Evolutionary conservation across 2,113 vertebrate species (phyloP), one percentile per base, ranked within the genome.

Genomic region (Colaptes auratus): DNA sequence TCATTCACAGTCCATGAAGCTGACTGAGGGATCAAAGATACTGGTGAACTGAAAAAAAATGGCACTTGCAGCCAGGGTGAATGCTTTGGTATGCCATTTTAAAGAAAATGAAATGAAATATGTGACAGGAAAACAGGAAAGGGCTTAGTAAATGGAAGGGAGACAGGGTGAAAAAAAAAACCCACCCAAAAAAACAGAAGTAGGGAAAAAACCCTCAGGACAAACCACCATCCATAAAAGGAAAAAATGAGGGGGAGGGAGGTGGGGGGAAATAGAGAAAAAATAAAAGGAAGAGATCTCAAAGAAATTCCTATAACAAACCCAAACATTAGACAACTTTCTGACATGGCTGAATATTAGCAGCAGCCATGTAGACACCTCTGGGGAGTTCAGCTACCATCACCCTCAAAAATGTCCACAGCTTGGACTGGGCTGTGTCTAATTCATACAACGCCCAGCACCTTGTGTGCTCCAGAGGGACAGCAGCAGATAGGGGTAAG

Each of bases 401-500:
- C 7, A 76, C 5, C 35, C 19, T 56, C 3, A 1, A 56, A 78
- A 73, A 36, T 18, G 6, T 50, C 35, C 7, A 7, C 3, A 31
- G 28, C 0, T 0, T 19, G 42, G 15, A 3, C 12, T 18, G 24
- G 7, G 5, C 18, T 66, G 20, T 18, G 7, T 8, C 12, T 66
- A 9, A 42, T 28, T 52, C 48, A 31, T 6, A 6, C 8, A 24
- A 4, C 21, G 2, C 15, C 21, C n/a, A 4, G 8, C 8, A 16
- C 4, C 12, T 59, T 12, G 6, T 3, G 5, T 71, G 6, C 12
- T 63, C 20, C 10, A 2, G 4, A 12, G 3, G 1, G 10, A 55
- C 5, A 16, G 39, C 7, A 58, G 15, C 7, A 12, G 1, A 4
- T 0, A 0, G 8, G 5, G 3, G 23, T 46, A 55, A 9, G 24